These are phyloP conservation scores for Lymantria dispar DNA, from an alignment of 2,888 invertebrate genomes.

Conservation along the genomic window DNA sequence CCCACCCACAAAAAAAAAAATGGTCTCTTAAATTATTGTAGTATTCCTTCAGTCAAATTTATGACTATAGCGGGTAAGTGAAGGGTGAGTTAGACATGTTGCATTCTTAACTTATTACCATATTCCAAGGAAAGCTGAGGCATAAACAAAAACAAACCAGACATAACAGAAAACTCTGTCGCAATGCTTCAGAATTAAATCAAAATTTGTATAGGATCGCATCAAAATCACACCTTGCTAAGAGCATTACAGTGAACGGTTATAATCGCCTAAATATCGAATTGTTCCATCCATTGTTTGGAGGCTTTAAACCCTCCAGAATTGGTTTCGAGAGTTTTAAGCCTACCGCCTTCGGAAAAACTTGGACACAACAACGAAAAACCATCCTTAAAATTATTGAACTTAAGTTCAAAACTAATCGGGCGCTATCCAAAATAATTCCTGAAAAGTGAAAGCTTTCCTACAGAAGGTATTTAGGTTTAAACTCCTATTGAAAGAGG, in stretches of 20 bases:
- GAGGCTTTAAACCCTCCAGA: constrained; percentile 71
- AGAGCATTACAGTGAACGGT: constrained; percentile 74
- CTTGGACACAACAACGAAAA: constrained; percentile 38
- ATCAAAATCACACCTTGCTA: constrained; percentile 74
- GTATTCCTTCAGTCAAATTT: no score
- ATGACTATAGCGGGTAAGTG: no score
- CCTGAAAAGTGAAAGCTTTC: constrained; percentile 82
- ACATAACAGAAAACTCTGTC: no score
- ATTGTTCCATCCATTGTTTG: constrained; percentile 78
- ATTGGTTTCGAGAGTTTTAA: constrained; percentile 79
- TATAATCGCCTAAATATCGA: constrained; percentile 82
- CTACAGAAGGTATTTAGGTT: constrained; percentile 80
- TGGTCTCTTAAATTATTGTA: no score
- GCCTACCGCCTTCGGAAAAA: constrained; percentile 74
- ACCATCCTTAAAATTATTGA: constrained; percentile 35
- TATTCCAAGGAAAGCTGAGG: no score
- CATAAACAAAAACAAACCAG: not conserved
- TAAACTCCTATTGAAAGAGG: constrained; percentile 81
- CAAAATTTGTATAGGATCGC: constrained; percentile 39
- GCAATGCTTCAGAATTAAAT: constrained; percentile 8
- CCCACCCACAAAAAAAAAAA: no score
- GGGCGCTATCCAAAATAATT: constrained; percentile 57
- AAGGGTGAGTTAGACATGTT: no score
- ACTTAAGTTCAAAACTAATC: constrained; percentile 48
- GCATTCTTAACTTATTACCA: no score